Base-by-base conservation (phyloP, 2,113 vertebrate species). In the Pitta sordida region DNA sequence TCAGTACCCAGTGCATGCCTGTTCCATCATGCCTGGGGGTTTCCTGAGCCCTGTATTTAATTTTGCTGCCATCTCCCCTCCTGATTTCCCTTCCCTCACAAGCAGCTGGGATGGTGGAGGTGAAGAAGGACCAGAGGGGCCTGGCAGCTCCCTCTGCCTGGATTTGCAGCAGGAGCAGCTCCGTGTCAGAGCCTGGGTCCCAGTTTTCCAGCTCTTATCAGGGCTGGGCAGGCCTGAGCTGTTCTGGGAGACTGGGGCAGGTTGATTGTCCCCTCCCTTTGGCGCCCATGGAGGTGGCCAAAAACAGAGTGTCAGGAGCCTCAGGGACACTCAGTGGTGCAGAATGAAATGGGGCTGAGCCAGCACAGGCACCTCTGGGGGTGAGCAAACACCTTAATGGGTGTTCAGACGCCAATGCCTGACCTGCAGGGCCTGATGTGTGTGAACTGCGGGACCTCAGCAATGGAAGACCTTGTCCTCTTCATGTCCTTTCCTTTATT, bases 251-350 rank as follows among this genome's bases (percentile, higher is more conserved):
- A 43, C 36, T 21, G 84, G 69, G 20, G 37, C 62, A 26, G n/a
- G 48, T 6, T 60, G 77, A 59, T 67, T 69, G 49, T 76, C 49
- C 49, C 36, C 67, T 91, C 91, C 88, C 91, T 91, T 91, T 68
- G 92, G 56, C 77, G 53, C 69, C 0, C 41, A 1, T 39, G 34
- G 55, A 39, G 39, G 49, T 56, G 56, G 36, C 90, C 24, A 13
- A 79, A 74, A 60, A 7, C 3, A 0, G 8, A 36, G 71, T 0
- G 2, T 49, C 1, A 1, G 78, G 81, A 92, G 44, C 56, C 32
- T 49, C 13, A 1, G 9, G 79, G 63, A n/a, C 75, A 68, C 46
- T 13, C 43, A 6, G 43, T 3, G 30, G 32, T 23, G 59, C 78
- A n/a, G 64, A 36, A 51, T 22, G 23, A 37, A 87, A 13, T 11